A percentile compares a stretch with the other conserved stretches of the same genome.
These are phyloP conservation scores for Holocentrus rufus DNA, from an alignment of 2,797 vertebrate genomes.

Conservation along the genomic window DNA sequence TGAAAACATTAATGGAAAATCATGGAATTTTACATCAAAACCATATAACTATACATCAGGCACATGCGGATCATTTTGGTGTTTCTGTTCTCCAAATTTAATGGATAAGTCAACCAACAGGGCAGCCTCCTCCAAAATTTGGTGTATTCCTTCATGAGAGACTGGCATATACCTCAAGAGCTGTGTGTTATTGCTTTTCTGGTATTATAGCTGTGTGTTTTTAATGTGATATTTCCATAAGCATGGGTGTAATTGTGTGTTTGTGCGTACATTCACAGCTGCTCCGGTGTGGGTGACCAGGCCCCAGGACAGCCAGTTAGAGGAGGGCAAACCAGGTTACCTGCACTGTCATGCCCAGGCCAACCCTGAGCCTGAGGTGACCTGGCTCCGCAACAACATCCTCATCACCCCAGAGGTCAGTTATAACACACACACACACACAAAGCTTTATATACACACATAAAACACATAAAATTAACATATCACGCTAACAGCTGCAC, in stretches of 20 bases:
- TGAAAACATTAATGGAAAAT: too few species aligned
- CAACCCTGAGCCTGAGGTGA: conserved; percentile 87
- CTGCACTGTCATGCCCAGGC: conserved; percentile 91
- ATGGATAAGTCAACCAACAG: too few species aligned
- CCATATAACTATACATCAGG: too few species aligned
- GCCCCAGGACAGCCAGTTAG: conserved; percentile 90
- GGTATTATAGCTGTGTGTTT: background rate
- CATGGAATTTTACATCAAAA: too few species aligned
- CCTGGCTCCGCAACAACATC: conserved; percentile 87
- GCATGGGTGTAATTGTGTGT: conserved; percentile 10
- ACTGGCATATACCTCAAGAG: background rate
- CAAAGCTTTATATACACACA: conserved; percentile 1
- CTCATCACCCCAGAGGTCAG: conserved; percentile 87
- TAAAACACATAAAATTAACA: background rate
- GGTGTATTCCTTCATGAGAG: background rate
- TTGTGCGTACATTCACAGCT: conserved; percentile 74
- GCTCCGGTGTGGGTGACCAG: conserved; percentile 89
- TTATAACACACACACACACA: conserved; percentile 4
- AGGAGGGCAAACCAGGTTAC: conserved; percentile 93
- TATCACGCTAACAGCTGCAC: too few species aligned
- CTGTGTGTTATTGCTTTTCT: too few species aligned
- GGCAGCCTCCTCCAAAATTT: too few species aligned
- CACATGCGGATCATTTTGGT: too few species aligned
- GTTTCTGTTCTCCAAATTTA: too few species aligned
- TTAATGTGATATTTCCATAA: background rate